Conservation (phyloP, 2,888 invertebrate genomes). For the Hipparchia semele region DNA sequence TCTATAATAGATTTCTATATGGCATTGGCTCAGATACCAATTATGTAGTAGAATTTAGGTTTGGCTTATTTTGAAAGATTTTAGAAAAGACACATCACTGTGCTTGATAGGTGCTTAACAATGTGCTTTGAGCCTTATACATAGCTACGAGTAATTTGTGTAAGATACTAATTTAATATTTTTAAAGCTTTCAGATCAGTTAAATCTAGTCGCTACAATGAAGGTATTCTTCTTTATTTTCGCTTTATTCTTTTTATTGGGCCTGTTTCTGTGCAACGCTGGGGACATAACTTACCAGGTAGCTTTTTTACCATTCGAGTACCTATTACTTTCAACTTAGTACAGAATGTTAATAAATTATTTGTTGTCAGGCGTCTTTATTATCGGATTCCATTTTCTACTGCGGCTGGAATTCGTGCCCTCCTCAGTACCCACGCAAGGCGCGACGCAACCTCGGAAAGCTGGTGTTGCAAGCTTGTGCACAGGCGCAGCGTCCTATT, state of each 20-base stretch:
- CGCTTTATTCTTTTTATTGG: slow-evolving; percentile 67
- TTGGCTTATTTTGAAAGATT: no score
- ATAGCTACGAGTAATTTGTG: neutral
- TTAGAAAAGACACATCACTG: no score
- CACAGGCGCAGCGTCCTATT: slow-evolving; percentile 66
- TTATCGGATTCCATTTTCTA: slow-evolving; percentile 69
- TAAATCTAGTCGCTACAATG: slow-evolving; percentile 58
- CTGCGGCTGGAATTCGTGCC: slow-evolving; percentile 68
- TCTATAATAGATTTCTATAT: neutral
- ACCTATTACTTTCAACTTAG: no score
- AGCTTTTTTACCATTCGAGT: slow-evolving; percentile 17
- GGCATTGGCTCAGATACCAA: neutral
- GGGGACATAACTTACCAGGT: slow-evolving; percentile 78
- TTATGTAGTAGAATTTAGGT: no score
- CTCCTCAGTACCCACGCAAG: slow-evolving; percentile 40
- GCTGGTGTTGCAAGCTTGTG: slow-evolving; percentile 60
- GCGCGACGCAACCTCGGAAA: slow-evolving; percentile 52
- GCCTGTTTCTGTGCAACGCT: slow-evolving; percentile 71
- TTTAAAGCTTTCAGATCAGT: slow-evolving; percentile 61
- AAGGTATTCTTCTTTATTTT: slow-evolving; percentile 67
- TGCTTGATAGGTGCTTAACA: no score
- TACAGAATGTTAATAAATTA: neutral
- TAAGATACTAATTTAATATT: neutral
- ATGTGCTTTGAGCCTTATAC: neutral
- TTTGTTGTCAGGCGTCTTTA: slow-evolving; percentile 59